Percentiles rank a stretch among this genome's conserved stretches.
These are phyloP conservation scores for Stenopsyche tienmushanensis DNA, from an alignment of 1,140 invertebrate genomes.

Conservation along the genomic window DNA sequence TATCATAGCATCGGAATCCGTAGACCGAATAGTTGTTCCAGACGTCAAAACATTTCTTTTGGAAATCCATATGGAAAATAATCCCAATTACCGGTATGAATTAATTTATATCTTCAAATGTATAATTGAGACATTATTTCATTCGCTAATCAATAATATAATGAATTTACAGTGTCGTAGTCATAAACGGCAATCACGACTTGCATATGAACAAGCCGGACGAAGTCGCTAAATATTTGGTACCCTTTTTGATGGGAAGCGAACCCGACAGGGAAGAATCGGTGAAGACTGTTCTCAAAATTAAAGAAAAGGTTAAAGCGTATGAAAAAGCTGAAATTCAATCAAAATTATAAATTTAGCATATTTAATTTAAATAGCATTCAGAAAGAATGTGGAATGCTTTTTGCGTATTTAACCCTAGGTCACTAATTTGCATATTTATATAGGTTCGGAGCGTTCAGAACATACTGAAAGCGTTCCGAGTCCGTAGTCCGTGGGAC, in stretches of 20 bases:
- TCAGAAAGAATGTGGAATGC: too few species aligned
- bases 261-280: slow-evolving; percentile 8
- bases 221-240: slow-evolving; percentile 9
- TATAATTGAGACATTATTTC: too few species aligned
- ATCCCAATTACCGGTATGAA: slow-evolving; percentile 26
- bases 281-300: background rate
- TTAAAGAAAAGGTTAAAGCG: background rate
- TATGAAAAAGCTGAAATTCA: background rate
- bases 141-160: too few species aligned
- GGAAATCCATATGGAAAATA: slow-evolving; percentile 24
- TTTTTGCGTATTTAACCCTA: too few species aligned
- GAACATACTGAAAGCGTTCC: too few species aligned
- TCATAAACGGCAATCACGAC: slow-evolving; percentile 37
- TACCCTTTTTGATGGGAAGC: slow-evolving; percentile 26
- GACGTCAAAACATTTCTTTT: too few species aligned
- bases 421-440: too few species aligned
- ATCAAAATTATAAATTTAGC: background rate
- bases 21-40: slow-evolving; percentile 13
- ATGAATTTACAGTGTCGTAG: background rate
- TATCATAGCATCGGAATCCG: slow-evolving; percentile 21
- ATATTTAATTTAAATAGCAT: too few species aligned
- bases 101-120: too few species aligned
- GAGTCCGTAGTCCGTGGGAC: too few species aligned
- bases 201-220: slow-evolving; percentile 34
- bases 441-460: too few species aligned